Evolutionary conservation across 30 jellyfish, hydroid and myxozoan genomes (phyloP).

Genomic region (Hydractinia echinata): DNA sequence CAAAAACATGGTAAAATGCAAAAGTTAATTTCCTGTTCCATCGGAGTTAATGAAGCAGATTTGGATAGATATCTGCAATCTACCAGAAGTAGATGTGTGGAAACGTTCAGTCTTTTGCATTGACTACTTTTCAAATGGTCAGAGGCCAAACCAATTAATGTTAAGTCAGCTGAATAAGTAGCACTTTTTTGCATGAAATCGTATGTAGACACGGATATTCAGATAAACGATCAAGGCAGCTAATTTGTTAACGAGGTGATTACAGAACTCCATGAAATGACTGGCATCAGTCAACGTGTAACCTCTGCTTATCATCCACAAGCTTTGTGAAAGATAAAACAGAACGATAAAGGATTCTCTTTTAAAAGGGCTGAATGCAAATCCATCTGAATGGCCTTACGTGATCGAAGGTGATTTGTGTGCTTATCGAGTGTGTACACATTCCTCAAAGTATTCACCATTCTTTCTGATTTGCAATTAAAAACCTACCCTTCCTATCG

Average conservation of each 20-base stretch:
- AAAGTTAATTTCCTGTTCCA: slow-evolving; percentile 9
- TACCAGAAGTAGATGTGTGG: slow-evolving; percentile 1
- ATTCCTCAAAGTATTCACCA: slow-evolving; percentile 1
- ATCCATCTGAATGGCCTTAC: slow-evolving; percentile 3
- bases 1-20: slow-evolving; percentile 4
- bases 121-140: too few species aligned
- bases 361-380: background rate
- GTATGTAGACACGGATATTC: background rate
- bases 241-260: background rate
- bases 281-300: slow-evolving; percentile 7
- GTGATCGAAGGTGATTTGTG: background rate
- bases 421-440: background rate
- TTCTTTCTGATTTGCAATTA: background rate
- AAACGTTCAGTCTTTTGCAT: slow-evolving; percentile 5
- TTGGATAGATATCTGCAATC: slow-evolving; percentile 8
- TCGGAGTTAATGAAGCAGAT: slow-evolving; percentile 5
- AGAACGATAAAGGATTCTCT: too few species aligned
- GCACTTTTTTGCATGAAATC: too few species aligned
- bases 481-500: slow-evolving; percentile 7
- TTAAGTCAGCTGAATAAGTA: too few species aligned
- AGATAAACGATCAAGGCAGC: slow-evolving; percentile 1
- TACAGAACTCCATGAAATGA: too few species aligned
- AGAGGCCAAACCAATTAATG: too few species aligned
- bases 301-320: slow-evolving; percentile 13
- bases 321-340: background rate